These are phyloP conservation scores for Triplophysa tibetana DNA, from an alignment of 2,113 vertebrate species.

Conservation along the genomic window DNA sequence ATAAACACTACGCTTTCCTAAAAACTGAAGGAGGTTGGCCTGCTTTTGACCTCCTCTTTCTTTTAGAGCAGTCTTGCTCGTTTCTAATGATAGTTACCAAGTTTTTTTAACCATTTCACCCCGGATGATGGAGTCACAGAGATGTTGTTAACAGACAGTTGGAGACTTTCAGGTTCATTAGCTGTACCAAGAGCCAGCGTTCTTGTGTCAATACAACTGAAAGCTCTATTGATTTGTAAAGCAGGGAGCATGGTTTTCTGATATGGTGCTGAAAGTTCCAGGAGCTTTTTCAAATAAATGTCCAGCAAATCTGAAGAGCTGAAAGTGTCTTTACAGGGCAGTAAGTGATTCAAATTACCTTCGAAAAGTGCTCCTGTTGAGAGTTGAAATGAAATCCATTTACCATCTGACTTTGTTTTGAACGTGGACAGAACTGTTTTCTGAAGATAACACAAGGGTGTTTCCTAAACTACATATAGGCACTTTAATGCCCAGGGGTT, in stretches of 20 bases:
- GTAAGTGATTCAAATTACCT: conserved; percentile 38
- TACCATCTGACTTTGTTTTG: neutral
- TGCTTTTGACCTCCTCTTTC: conserved; percentile 9
- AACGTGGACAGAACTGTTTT: neutral
- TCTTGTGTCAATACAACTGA: conserved; percentile 45
- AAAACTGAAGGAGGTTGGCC: neutral
- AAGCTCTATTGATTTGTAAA: conserved; percentile 42
- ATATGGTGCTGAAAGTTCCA: conserved; percentile 13
- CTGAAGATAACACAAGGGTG: neutral
- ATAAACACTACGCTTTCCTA: conserved; percentile 10
- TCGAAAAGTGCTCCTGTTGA: neutral
- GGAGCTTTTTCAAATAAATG: conserved; percentile 1
- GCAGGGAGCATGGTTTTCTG: conserved; percentile 20
- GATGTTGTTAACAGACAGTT: conserved; percentile 49
- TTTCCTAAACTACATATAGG: neutral
- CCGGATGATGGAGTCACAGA: neutral
- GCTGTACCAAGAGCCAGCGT: conserved; percentile 24
- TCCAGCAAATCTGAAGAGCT: conserved; percentile 29
- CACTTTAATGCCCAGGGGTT: neutral
- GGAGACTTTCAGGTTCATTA: conserved; percentile 51
- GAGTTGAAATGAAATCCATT: conserved; percentile 5
- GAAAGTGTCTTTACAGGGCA: neutral
- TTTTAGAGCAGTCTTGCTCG: conserved; percentile 14
- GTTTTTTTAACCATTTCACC: neutral
- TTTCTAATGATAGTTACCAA: neutral